phyloP scores from a whole-genome alignment of 2,113 vertebrate genomes.

The Oncorhynchus gorbuscha region DNA sequence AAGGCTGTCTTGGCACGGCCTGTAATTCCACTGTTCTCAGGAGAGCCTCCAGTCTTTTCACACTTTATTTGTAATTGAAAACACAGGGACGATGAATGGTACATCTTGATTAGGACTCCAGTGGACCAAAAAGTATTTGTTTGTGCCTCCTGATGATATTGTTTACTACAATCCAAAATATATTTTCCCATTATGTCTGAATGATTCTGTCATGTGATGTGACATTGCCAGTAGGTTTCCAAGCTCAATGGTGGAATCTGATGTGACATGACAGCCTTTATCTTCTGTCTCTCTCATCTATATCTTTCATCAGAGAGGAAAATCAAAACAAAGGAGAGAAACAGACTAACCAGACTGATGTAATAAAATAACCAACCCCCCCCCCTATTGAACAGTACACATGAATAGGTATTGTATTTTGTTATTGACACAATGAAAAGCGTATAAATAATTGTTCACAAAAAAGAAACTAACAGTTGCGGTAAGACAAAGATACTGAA shows the following conservation, averaged over 20 bases:
- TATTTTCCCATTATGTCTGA: neutral
- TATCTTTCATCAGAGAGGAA: conserved; percentile 5
- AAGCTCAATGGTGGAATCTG: neutral
- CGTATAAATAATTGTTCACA: no score
- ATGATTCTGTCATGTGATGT: conserved; percentile 2
- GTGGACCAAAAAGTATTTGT: conserved; percentile 25
- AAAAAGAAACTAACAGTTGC: no score
- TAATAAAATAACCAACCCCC: neutral
- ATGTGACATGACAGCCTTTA: neutral
- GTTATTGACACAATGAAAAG: no score
- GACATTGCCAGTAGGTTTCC: neutral
- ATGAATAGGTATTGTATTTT: no score
- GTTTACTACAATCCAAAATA: conserved; percentile 21
- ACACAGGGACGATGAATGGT: conserved; percentile 12
- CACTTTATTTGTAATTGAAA: conserved; percentile 19
- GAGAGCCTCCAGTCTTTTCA: conserved; percentile 12
- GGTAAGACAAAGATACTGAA: no score
- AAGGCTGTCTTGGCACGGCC: conserved; percentile 41
- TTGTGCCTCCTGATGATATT: conserved; percentile 21
- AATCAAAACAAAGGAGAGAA: neutral
- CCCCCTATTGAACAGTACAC: neutral
- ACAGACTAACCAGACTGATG: neutral
- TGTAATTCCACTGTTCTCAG: conserved; percentile 26
- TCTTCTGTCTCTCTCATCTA: conserved; percentile 5
- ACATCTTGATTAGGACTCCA: conserved; percentile 6